A percentile compares a stretch with the other conserved stretches of the same genome.
Evolutionary conservation across 2,888 invertebrate genomes (phyloP).

Genomic region (Asteroscopus sphinx): DNA sequence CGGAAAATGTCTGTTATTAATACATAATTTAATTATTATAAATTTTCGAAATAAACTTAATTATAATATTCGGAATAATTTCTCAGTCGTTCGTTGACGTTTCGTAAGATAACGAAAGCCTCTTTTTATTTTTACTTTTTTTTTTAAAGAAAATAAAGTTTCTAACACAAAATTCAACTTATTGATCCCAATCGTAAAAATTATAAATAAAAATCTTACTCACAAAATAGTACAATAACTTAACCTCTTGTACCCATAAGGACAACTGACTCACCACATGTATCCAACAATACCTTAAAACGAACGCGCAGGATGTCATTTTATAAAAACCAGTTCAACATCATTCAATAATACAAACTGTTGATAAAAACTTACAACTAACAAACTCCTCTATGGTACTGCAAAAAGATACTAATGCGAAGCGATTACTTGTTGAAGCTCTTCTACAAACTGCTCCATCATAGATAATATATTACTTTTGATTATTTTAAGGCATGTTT

Average conservation of each 20-base stretch:
- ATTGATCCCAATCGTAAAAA: conserved; percentile 87
- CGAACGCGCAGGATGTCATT: conserved; percentile 87
- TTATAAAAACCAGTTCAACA: conserved; percentile 83
- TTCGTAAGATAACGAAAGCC: conserved; percentile 80
- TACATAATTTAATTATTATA: conserved; percentile 57
- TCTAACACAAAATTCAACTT: conserved; percentile 81
- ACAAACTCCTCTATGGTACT: conserved; percentile 78
- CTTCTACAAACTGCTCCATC: conserved; percentile 45
- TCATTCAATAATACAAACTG: conserved; percentile 84
- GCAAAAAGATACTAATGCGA: conserved; percentile 70
- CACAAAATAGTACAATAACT: conserved; percentile 79
- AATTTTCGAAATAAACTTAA: conserved; percentile 76
- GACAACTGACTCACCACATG: conserved; percentile 82
- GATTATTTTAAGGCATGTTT: conserved; percentile 78
- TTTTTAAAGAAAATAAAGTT: conserved; percentile 84
- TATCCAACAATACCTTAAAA: conserved; percentile 73
- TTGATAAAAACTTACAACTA: conserved; percentile 87
- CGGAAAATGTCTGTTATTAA: conserved; percentile 63
- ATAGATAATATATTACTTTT: conserved; percentile 55
- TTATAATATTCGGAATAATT: conserved; percentile 78
- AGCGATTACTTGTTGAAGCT: conserved; percentile 76
- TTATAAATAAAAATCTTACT: conserved; percentile 82
- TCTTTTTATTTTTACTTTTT: conserved; percentile 73
- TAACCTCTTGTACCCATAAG: conserved; percentile 86
- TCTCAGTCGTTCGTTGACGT: conserved; percentile 89